Evolutionary conservation across 2,113 vertebrate genomes (phyloP).

Genomic region (Amia ocellicauda): DNA sequence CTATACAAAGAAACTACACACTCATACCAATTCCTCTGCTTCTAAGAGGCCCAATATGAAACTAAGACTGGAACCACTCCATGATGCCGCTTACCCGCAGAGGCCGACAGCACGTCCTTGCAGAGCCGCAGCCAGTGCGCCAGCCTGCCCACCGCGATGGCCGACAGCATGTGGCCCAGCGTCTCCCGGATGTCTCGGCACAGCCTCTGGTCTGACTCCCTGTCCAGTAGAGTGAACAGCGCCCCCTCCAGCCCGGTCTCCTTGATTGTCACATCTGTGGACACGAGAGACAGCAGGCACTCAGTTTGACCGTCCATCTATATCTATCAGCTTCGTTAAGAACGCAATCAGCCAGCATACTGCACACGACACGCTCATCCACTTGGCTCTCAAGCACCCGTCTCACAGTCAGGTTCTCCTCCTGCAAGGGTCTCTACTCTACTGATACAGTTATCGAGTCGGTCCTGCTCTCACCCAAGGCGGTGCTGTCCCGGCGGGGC

Average conservation of each 20-base stretch:
- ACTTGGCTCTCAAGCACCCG: too few relatives aligned
- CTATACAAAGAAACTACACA: too few relatives aligned
- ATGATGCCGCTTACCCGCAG: conserved; percentile 68
- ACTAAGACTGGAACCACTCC: too few relatives aligned
- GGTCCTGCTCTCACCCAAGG: conserved; percentile 66
- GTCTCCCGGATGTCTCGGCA: conserved; percentile 83
- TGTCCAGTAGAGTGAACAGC: conserved; percentile 82
- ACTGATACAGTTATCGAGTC: too few relatives aligned
- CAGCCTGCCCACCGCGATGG: conserved; percentile 75
- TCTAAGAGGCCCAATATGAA: too few relatives aligned
- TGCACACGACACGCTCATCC: too few relatives aligned
- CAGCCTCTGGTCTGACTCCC: conserved; percentile 75
- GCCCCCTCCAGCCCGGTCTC: conserved; percentile 89
- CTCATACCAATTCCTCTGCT: too few relatives aligned
- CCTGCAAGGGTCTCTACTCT: too few relatives aligned
- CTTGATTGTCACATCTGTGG: conserved; percentile 80
- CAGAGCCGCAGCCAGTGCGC: conserved; percentile 90
- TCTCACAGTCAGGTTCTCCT: too few relatives aligned
- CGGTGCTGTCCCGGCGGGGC: conserved; percentile 65
- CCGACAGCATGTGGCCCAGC: conserved; percentile 80
- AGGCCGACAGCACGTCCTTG: conserved; percentile 88
- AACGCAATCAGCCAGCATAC: too few relatives aligned
- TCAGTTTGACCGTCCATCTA: neutral
- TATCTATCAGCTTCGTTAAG: too few relatives aligned
- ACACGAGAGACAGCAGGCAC: conserved; percentile 40